These are phyloP conservation scores for Silvanus unidentatus DNA, from an alignment of 2,888 invertebrate genomes.

Conservation along the genomic window DNA sequence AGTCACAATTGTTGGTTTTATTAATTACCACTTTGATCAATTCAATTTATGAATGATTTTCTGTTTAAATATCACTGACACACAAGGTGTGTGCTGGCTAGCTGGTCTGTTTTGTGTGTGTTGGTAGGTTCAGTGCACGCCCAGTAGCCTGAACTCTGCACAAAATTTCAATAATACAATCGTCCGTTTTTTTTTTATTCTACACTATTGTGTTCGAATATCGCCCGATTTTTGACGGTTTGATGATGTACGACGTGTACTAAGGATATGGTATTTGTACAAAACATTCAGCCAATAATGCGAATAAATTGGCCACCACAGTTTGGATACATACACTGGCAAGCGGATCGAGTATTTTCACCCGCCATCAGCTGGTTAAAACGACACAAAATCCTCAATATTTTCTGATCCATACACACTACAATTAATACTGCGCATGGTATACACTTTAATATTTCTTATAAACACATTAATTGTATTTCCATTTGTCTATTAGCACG, in stretches of 20 bases:
- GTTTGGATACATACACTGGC: conserved; percentile 7
- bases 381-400: conserved; percentile 50
- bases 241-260: too few relatives aligned
- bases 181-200: neutral
- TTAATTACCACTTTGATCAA: too few relatives aligned
- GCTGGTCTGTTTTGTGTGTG: conserved; percentile 4
- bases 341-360: conserved; percentile 45
- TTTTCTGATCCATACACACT: conserved; percentile 50
- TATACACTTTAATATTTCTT: conserved; percentile 42
- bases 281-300: too few relatives aligned
- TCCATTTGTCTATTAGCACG: conserved; percentile 33
- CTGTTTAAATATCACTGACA: conserved; percentile 40
- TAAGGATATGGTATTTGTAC: too few relatives aligned
- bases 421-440: conserved; percentile 50
- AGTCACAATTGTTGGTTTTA: too few relatives aligned
- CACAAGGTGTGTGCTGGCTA: conserved; percentile 33
- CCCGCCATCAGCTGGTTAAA: conserved; percentile 50
- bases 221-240: too few relatives aligned
- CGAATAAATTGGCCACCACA: too few relatives aligned
- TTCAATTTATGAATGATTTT: conserved; percentile 39
- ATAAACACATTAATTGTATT: conserved; percentile 43
- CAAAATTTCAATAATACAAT: conserved; percentile 2
- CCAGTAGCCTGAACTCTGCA: conserved; percentile 26
- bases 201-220: neutral
- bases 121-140: conserved; percentile 42